Percentiles rank a stretch among this genome's conserved stretches.
Conservation (phyloP, 2,113 vertebrate genomes). For the Sinocyclocheilus anshuiensis region DNA sequence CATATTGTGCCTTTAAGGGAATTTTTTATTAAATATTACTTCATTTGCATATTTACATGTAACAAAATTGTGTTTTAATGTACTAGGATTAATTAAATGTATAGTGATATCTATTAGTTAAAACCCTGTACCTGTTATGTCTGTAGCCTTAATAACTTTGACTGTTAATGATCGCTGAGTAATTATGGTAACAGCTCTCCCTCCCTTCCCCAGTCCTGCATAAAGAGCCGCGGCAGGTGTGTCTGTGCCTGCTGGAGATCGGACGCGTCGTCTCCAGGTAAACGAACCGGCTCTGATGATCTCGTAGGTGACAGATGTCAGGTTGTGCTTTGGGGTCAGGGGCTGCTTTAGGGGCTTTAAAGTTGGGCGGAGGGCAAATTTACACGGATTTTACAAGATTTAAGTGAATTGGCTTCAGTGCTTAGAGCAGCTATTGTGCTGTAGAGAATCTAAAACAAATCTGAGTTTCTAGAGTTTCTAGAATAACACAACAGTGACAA, state of each 20-base stretch:
- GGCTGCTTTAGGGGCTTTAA: constrained; percentile 13
- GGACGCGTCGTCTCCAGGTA: constrained; percentile 92
- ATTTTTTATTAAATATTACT: neutral
- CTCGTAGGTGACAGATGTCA: constrained; percentile 4
- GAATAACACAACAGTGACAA: neutral
- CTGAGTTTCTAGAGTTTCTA: neutral
- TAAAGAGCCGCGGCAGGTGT: constrained; percentile 95
- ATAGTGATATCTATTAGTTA: neutral
- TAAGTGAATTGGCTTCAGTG: neutral
- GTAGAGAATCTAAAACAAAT: neutral
- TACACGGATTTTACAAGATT: neutral
- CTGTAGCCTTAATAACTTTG: neutral
- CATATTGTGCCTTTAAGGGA: neutral
- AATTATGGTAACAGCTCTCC: neutral
- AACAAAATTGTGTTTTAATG: neutral
- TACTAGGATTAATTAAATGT: neutral
- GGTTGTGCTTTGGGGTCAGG: neutral
- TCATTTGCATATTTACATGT: neutral
- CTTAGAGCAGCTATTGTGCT: neutral
- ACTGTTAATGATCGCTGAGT: neutral
- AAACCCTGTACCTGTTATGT: neutral
- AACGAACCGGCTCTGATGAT: constrained; percentile 49
- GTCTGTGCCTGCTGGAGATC: constrained; percentile 93
- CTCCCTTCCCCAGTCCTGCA: constrained; percentile 82
- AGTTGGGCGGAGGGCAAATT: constrained; percentile 2